These are phyloP conservation scores for Lucinisca nassula DNA, from an alignment of 2,888 invertebrate species.

Conservation along the genomic window DNA sequence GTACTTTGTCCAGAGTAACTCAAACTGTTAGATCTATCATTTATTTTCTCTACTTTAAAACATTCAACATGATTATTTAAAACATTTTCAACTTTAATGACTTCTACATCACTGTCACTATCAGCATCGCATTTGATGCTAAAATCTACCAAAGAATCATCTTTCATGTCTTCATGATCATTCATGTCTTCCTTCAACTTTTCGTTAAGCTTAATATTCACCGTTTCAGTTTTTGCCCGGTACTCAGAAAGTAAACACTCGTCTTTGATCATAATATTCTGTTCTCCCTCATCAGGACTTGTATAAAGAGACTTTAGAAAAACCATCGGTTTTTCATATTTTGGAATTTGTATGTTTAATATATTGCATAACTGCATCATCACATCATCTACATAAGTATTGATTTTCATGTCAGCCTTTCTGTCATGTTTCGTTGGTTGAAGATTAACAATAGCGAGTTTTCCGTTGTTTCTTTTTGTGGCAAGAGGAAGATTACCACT, in stretches of 20 bases:
- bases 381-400: constrained; percentile 96
- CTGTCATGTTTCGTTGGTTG: constrained; percentile 99
- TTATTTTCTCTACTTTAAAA: no score
- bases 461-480: constrained; percentile 94
- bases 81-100: neutral
- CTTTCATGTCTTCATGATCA: no score
- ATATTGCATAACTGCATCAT: constrained; percentile 89
- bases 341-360: constrained; percentile 92
- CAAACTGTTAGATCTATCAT: no score
- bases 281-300: constrained; percentile 48
- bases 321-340: constrained; percentile 89
- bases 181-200: no score
- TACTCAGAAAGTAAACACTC: constrained; percentile 11
- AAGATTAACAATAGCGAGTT: constrained; percentile 97
- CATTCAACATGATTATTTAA: no score
- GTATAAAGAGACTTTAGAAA: constrained; percentile 78
- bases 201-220: no score
- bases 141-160: no score
- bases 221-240: constrained; percentile 1
- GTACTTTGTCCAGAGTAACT: no score
- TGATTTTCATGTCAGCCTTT: constrained; percentile 96
- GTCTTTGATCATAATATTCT: constrained; percentile 66
- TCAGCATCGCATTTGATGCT: no score
- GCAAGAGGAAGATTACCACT: constrained; percentile 97
- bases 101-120: no score